phyloP scores from a whole-genome alignment of 1,140 invertebrate genomes.

The Heliconius nattereri region DNA sequence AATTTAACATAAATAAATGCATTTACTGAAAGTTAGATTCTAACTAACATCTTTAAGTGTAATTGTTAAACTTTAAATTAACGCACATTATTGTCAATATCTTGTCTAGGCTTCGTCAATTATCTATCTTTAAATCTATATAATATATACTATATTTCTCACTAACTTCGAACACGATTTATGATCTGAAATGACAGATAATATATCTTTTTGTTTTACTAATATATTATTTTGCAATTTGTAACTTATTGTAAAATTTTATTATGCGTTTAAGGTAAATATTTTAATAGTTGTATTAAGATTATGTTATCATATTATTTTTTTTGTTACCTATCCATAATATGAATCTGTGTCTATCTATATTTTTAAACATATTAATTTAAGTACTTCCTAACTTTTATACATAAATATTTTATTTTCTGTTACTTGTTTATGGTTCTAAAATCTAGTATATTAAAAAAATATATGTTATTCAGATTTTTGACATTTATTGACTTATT shows the following conservation, averaged over 20 bases:
- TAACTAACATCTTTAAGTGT: background rate
- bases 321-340: too few relatives aligned
- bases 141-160: background rate
- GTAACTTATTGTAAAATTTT: too few relatives aligned
- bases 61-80: background rate
- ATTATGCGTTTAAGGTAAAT: background rate
- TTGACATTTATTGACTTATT: background rate
- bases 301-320: too few relatives aligned
- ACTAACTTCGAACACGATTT: background rate
- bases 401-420: too few relatives aligned
- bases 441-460: too few relatives aligned
- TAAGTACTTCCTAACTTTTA: too few relatives aligned
- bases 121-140: background rate
- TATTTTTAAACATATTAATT: too few relatives aligned
- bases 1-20: background rate
- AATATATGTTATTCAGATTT: background rate
- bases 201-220: background rate
- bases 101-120: slow-evolving; percentile 17
- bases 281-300: too few relatives aligned
- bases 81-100: slow-evolving; percentile 17
- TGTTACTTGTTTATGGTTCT: too few relatives aligned
- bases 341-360: too few relatives aligned
- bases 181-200: background rate
- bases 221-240: background rate
- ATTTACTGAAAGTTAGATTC: background rate